Evolutionary conservation across 2,888 invertebrate species (phyloP).

Genomic region (Lysandra coridon): DNA sequence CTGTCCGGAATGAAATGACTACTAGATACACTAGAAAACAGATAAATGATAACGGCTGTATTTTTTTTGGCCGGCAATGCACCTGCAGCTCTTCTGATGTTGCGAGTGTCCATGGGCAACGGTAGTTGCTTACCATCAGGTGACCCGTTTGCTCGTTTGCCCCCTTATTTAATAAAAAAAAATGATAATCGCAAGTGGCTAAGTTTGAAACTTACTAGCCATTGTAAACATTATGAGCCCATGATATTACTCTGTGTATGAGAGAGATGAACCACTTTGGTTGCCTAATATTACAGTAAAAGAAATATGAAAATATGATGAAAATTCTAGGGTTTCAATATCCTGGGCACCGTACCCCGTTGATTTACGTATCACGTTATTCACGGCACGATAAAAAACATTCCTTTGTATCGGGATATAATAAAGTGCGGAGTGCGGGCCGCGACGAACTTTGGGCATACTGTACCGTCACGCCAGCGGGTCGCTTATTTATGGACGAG

Average conservation of each 20-base stretch:
- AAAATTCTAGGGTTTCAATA: not conserved
- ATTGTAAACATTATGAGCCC: not conserved
- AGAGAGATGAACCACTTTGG: not conserved
- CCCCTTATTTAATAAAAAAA: too few species aligned
- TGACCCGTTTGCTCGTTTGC: too few species aligned
- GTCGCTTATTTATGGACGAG: not conserved
- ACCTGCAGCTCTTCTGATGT: too few species aligned
- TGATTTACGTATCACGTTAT: constrained; percentile 8
- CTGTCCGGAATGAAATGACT: too few species aligned
- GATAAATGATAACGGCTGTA: too few species aligned
- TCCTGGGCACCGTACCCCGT: not conserved
- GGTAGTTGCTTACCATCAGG: too few species aligned
- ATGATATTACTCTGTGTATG: too few species aligned
- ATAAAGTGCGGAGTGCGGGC: not conserved
- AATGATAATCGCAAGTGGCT: too few species aligned
- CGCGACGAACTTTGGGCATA: not conserved
- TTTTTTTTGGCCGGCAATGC: too few species aligned
- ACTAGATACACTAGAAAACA: too few species aligned
- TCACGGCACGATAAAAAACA: constrained; percentile 9
- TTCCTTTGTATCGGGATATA: not conserved
- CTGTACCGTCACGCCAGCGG: constrained; percentile 7
- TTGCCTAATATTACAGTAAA: not conserved
- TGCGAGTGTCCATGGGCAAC: too few species aligned
- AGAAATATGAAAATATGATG: not conserved
- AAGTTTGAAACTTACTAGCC: too few species aligned